Evolutionary conservation across 2,797 vertebrate species (phyloP).

Genomic region (Denticeps clupeoides): DNA sequence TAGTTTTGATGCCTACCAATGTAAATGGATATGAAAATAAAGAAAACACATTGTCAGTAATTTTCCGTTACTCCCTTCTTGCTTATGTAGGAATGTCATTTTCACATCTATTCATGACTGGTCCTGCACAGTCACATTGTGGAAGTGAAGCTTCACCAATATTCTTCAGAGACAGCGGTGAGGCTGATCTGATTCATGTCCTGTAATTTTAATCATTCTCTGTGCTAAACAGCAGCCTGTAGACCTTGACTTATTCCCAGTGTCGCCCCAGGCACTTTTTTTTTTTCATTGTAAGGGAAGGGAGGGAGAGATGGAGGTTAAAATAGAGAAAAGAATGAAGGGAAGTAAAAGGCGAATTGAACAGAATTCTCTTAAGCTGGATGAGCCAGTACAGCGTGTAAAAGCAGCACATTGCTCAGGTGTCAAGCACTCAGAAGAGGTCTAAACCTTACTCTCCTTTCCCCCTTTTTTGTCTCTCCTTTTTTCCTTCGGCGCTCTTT

Average conservation of each 20-base stretch:
- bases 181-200: slow-evolving; percentile 41
- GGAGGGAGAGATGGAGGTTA: slow-evolving; percentile 24
- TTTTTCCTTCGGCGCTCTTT: slow-evolving; percentile 19
- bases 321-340: slow-evolving; percentile 13
- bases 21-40: too few relatives aligned
- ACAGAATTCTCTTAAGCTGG: slow-evolving; percentile 32
- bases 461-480: slow-evolving; percentile 9
- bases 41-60: too few relatives aligned
- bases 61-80: too few relatives aligned
- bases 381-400: slow-evolving; percentile 41
- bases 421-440: slow-evolving; percentile 31
- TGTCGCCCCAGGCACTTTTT: slow-evolving; percentile 49
- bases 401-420: slow-evolving; percentile 24
- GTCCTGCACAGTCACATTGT: too few relatives aligned
- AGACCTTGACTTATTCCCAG: slow-evolving; percentile 55
- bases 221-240: slow-evolving; percentile 55
- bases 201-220: slow-evolving; percentile 62
- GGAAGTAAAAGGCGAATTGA: slow-evolving; percentile 41
- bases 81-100: too few relatives aligned
- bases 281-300: slow-evolving; percentile 42
- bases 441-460: slow-evolving; percentile 40
- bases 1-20: too few relatives aligned
- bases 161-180: slow-evolving; percentile 37
- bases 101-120: too few relatives aligned
- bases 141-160: too few relatives aligned